Evolutionary conservation across 2,888 invertebrate species (phyloP).

Genomic region (Pherbina coryleti): DNA sequence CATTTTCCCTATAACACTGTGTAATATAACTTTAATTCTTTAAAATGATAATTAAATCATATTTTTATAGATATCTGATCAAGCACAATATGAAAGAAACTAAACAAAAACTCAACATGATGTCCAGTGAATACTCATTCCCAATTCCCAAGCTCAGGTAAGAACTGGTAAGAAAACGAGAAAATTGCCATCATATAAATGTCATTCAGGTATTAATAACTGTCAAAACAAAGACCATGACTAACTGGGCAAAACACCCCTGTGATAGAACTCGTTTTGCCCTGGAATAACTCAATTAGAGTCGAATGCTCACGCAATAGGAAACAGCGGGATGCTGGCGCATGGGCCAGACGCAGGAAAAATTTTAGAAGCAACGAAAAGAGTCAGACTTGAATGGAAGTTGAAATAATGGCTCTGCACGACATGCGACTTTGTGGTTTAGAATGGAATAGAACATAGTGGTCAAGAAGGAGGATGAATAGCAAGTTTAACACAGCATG

Average conservation of each 20-base stretch:
- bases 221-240: constrained; percentile 65
- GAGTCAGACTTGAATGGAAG: constrained; percentile 18
- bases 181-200: constrained; percentile 61
- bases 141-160: not conserved
- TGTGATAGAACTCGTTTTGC: not conserved
- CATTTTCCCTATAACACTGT: too few species aligned
- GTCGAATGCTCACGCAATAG: constrained; percentile 47
- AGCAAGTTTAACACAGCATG: not conserved
- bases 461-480: not conserved
- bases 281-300: constrained; percentile 51
- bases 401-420: constrained; percentile 4
- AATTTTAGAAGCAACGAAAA: not conserved
- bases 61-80: not conserved
- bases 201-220: constrained; percentile 68
- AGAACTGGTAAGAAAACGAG: too few species aligned
- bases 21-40: too few species aligned
- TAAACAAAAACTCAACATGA: constrained; percentile 8
- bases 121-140: not conserved
- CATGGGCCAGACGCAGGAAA: not conserved
- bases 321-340: constrained; percentile 47
- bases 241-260: constrained; percentile 40
- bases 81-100: not conserved
- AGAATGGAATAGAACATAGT: not conserved
- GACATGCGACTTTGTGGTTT: constrained; percentile 8
- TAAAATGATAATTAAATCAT: too few species aligned